A percentile compares a stretch with the other conserved stretches of the same genome.
These are phyloP conservation scores for Allobates femoralis DNA, from an alignment of 2,797 vertebrate species.

Conservation along the genomic window DNA sequence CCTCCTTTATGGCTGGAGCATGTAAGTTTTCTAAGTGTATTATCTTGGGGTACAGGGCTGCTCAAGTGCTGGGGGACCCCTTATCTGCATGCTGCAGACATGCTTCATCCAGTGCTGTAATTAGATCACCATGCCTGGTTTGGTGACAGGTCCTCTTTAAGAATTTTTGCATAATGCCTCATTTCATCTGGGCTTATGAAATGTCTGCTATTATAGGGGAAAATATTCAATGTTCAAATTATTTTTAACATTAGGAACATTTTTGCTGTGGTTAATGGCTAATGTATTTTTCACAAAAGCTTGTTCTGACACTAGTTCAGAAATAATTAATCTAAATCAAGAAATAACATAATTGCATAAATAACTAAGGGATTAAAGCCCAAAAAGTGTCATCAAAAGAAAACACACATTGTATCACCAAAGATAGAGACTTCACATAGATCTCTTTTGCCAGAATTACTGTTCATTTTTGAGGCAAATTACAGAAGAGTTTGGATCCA, in stretches of 20 bases:
- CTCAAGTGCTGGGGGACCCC: no score
- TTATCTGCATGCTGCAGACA: no score
- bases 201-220: not conserved
- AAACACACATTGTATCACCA: not conserved
- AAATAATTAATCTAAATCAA: conserved; percentile 1
- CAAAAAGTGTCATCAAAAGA: not conserved
- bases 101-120: no score
- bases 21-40: no score
- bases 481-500: not conserved
- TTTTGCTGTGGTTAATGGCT: not conserved
- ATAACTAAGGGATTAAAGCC: not conserved
- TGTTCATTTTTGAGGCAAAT: not conserved
- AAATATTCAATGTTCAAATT: not conserved
- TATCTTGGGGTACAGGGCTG: no score
- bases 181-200: not conserved
- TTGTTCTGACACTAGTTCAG: conserved; percentile 2
- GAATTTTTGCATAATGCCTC: not conserved
- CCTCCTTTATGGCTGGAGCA: no score
- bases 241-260: conserved; percentile 14
- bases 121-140: no score
- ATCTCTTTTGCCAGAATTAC: not conserved
- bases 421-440: not conserved
- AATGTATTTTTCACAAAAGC: conserved; percentile 7
- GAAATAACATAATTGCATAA: not conserved
- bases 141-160: no score